phyloP scores from a whole-genome alignment of 1,140 invertebrate genomes.

The Drosophila bifasciata region DNA sequence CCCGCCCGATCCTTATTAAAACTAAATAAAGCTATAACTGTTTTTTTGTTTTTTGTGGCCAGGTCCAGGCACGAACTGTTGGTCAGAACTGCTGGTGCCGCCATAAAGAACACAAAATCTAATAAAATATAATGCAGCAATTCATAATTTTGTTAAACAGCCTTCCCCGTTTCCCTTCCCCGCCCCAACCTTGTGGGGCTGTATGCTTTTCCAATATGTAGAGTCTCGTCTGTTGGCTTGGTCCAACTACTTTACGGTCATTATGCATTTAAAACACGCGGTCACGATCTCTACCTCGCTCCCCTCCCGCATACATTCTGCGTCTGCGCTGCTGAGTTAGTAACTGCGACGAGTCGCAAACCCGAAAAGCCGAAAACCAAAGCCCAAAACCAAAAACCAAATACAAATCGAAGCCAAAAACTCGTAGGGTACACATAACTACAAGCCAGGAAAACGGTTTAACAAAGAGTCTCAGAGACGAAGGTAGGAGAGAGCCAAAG shows the following conservation, averaged over 20 bases:
- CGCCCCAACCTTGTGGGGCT: slow-evolving; percentile 1
- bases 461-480: slow-evolving; percentile 26
- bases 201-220: slow-evolving; percentile 69
- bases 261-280: slow-evolving; percentile 84
- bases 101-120: slow-evolving; percentile 71
- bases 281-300: slow-evolving; percentile 76
- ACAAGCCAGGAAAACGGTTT: slow-evolving; percentile 38
- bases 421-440: slow-evolving; percentile 58
- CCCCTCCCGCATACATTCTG: background rate
- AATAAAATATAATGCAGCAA: slow-evolving; percentile 82
- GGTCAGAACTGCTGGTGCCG: slow-evolving; percentile 26
- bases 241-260: slow-evolving; percentile 83
- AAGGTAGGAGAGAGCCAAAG: background rate
- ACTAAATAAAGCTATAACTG: slow-evolving; percentile 81
- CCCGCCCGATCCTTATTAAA: slow-evolving; percentile 71
- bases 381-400: slow-evolving; percentile 34
- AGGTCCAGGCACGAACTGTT: slow-evolving; percentile 56
- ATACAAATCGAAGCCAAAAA: slow-evolving; percentile 61
- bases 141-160: slow-evolving; percentile 81
- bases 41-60: slow-evolving; percentile 43
- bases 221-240: slow-evolving; percentile 47
- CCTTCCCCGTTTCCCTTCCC: slow-evolving; percentile 39
- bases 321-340: slow-evolving; percentile 64
- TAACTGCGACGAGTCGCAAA: slow-evolving; percentile 74
- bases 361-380: slow-evolving; percentile 33